Base-by-base conservation (phyloP, 1,140 invertebrate genomes). In the Scaptodrosophila lebanonensis region DNA sequence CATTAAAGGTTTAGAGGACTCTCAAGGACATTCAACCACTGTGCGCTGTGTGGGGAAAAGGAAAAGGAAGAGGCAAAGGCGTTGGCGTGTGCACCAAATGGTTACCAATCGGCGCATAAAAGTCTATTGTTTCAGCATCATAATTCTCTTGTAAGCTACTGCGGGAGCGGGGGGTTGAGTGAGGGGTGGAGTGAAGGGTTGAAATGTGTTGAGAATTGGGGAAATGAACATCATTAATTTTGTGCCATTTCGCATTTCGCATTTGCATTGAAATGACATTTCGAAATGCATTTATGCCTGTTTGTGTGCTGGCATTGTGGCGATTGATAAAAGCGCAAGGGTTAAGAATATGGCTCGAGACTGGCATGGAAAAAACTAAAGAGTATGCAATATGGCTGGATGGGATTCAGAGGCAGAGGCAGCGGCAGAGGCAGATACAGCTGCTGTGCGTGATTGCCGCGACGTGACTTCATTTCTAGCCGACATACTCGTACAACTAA, bases 211-310 rank as follows among this genome's bases (percentile, higher is more conserved):
- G 18, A 40, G 29, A 12, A 57, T 33, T 25, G 36, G 38, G 76
- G 76, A 82, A 82, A 82, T 82, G 70, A 83, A 83, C 76, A 71
- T 76, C 76, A 83, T 82, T 82, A 82, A 82, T 82, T 82, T 82
- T 76, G 71, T 52, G n/a, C n/a, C n/a, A n/a, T n/a, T n/a, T n/a
- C n/a, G n/a, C 62, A 76, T 82, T 83, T 63, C 54, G 76, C 62
- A 82, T 79, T 79, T 79, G 75, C 75, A 82, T 82, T 79, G 75
- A 73, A 79, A 73, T 79, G 75, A 75, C 65, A 69, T 73, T 79
- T 82, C 73, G 79, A 77, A 79, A 79, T 66, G 57, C n/a, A n/a
- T n/a, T n/a, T n/a, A n/a, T n/a, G n/a, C n/a, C n/a, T n/a, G n/a
- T n/a, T n/a, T n/a, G n/a, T n/a, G n/a, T n/a, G n/a, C n/a, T n/a